A percentile compares a stretch with the other conserved stretches of the same genome.
phyloP scores from a whole-genome alignment of 1,140 invertebrate species.

The Venturia canescens region DNA sequence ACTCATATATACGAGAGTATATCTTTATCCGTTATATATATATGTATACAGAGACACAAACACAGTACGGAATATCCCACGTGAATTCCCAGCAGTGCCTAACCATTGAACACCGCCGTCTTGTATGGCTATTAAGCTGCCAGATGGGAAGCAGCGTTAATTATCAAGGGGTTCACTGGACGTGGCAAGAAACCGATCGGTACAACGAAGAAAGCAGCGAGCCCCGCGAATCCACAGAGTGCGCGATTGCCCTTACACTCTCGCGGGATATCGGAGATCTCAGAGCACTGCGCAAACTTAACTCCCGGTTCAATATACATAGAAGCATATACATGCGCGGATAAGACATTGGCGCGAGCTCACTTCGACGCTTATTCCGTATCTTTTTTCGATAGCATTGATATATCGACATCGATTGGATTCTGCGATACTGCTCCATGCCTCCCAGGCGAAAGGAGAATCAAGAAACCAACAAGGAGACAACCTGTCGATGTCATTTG shows the following conservation, averaged over 20 bases:
- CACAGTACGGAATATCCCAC: not conserved
- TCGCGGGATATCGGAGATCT: constrained; percentile 24
- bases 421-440: constrained; percentile 15
- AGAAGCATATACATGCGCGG: not conserved
- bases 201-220: constrained; percentile 8
- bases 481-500: constrained; percentile 27
- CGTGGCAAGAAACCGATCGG: constrained; percentile 41
- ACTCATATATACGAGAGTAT: constrained; percentile 17
- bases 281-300: constrained; percentile 11
- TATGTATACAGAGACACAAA: not conserved
- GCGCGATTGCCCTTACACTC: constrained; percentile 28
- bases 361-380: not conserved
- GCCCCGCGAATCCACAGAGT: not conserved
- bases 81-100: constrained; percentile 40
- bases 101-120: constrained; percentile 24
- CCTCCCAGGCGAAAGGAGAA: constrained; percentile 1
- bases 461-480: constrained; percentile 14
- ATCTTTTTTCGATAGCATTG: constrained; percentile 11
- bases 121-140: constrained; percentile 49
- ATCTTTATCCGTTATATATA: not conserved
- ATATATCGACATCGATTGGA: constrained; percentile 38
- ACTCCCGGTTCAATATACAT: constrained; percentile 4
- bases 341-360: constrained; percentile 1
- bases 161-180: constrained; percentile 44
- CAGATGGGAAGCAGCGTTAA: constrained; percentile 51